Percentiles rank a stretch among this genome's conserved stretches.
Conservation (phyloP, 1,140 invertebrate species). For the Ylistrum balloti region DNA sequence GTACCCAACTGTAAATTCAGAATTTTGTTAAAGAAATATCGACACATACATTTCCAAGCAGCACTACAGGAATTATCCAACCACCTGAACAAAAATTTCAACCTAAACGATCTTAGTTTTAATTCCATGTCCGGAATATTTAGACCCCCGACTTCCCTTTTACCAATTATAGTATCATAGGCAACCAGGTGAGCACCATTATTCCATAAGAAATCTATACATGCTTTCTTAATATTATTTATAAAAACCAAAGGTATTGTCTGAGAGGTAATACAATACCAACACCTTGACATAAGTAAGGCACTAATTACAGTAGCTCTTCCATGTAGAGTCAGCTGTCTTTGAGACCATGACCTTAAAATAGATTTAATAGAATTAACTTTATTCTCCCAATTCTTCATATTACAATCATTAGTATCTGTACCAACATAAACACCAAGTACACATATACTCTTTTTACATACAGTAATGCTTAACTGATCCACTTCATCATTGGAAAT, state of each 20-base stretch:
- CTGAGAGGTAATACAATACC: background rate
- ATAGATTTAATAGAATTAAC: no score
- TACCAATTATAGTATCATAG: background rate
- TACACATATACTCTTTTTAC: constrained; percentile 36
- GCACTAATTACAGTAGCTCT: constrained; percentile 42
- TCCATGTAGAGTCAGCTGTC: no score
- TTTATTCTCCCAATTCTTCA: constrained; percentile 51
- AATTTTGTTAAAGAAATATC: constrained; percentile 28
- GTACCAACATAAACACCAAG: constrained; percentile 50
- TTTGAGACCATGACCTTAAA: no score
- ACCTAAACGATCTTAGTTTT: constrained; percentile 42
- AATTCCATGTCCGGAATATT: constrained; percentile 37
- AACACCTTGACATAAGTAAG: constrained; percentile 44
- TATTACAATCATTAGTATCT: background rate
- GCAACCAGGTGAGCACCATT: background rate
- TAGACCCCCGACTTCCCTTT: constrained; percentile 27
- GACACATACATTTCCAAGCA: constrained; percentile 39
- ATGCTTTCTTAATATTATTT: no score
- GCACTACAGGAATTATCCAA: constrained; percentile 10
- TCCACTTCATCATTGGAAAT: background rate
- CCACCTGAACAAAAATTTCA: constrained; percentile 45
- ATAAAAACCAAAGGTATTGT: background rate
- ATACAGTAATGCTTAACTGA: background rate
- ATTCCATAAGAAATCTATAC: background rate
- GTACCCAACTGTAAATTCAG: background rate